Evolutionary conservation across 2,797 vertebrate species (phyloP).

Genomic region (Molossus alvarezi): DNA sequence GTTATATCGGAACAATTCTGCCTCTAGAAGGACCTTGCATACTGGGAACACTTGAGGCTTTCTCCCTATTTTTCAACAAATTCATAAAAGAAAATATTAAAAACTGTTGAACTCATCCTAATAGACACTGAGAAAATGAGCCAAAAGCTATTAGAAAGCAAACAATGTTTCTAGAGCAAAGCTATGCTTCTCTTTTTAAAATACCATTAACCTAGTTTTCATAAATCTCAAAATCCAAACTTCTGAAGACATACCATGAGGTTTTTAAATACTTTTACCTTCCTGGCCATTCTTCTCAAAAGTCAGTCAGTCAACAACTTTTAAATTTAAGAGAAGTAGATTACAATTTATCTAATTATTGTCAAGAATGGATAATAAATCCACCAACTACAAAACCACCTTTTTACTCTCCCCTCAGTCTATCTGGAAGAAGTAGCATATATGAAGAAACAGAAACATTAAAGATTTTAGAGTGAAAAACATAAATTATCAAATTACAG

Average conservation of each 20-base stretch:
- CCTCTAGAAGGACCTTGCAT: background rate
- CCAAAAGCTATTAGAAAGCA: slow-evolving; percentile 59
- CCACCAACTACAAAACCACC: slow-evolving; percentile 45
- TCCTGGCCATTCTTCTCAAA: slow-evolving; percentile 56
- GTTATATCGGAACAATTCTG: background rate
- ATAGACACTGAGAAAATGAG: slow-evolving; percentile 52
- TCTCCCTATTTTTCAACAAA: background rate
- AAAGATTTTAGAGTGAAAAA: slow-evolving; percentile 65
- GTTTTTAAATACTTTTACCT: slow-evolving; percentile 64
- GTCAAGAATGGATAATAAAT: slow-evolving; percentile 67
- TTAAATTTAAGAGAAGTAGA: slow-evolving; percentile 38
- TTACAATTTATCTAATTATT: slow-evolving; percentile 61
- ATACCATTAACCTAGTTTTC: slow-evolving; percentile 67
- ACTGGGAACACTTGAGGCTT: background rate
- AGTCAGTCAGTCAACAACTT: slow-evolving; percentile 61
- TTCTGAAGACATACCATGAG: slow-evolving; percentile 49
- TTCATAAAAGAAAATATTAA: slow-evolving; percentile 7
- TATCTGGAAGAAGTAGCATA: slow-evolving; percentile 40
- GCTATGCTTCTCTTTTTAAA: slow-evolving; percentile 49
- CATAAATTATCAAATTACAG: slow-evolving; percentile 67
- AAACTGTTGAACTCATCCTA: background rate
- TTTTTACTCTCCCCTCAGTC: slow-evolving; percentile 62
- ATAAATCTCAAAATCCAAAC: slow-evolving; percentile 57
- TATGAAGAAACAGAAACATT: slow-evolving; percentile 53
- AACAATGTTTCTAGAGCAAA: slow-evolving; percentile 47